Conservation (phyloP, 2,797 vertebrate genomes). For the Eidolon dupreanum region DNA sequence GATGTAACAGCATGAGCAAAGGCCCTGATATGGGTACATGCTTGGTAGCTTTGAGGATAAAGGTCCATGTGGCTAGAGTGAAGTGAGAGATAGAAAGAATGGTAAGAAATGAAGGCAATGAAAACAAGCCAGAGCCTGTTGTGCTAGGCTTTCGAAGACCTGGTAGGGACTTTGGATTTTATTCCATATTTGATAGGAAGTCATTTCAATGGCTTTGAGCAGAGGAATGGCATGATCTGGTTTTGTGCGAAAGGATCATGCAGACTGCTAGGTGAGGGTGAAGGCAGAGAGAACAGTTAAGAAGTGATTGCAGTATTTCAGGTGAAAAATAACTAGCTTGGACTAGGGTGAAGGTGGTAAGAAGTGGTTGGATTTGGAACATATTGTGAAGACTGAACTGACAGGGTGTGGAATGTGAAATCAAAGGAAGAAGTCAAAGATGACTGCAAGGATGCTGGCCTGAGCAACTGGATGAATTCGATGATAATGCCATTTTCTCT, state of each 20-base stretch:
- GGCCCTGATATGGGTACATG: no score
- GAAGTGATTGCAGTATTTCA: neutral
- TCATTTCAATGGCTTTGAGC: neutral
- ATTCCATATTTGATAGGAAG: neutral
- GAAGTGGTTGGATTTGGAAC: neutral
- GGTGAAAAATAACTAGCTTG: conserved; percentile 2
- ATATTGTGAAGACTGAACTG: neutral
- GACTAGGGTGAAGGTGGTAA: neutral
- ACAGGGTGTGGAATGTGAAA: neutral
- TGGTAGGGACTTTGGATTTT: neutral
- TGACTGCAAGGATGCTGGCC: neutral
- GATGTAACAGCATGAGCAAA: neutral
- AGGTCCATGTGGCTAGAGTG: neutral
- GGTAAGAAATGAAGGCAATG: neutral
- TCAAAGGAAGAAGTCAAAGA: neutral
- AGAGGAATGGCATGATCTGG: neutral
- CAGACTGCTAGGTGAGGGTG: neutral
- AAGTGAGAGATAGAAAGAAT: neutral
- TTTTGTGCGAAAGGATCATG: neutral
- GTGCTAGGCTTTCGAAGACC: neutral
- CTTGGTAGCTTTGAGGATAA: neutral
- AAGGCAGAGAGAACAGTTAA: neutral
- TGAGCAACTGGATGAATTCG: neutral
- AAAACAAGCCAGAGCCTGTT: neutral
- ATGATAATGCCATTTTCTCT: neutral